Evolutionary conservation across 2,888 invertebrate genomes (phyloP).

Genomic region (Dromius quadrimaculatus): DNA sequence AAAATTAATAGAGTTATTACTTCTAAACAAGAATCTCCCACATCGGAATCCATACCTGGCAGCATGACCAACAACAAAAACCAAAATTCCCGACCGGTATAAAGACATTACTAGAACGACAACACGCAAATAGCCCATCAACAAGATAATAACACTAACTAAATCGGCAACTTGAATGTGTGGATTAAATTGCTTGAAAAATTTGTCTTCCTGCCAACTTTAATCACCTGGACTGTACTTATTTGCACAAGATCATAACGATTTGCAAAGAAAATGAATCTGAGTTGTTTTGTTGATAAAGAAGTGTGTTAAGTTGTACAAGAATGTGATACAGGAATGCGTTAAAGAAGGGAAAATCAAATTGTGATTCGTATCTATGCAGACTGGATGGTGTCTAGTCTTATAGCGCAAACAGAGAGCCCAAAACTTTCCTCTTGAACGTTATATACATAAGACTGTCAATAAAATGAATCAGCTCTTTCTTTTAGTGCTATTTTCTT

Average conservation of each 20-base stretch:
- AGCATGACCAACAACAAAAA: conserved; percentile 23
- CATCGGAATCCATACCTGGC: conserved; percentile 2
- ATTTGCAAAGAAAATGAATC: conserved; percentile 1
- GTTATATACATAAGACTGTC: too few relatives aligned
- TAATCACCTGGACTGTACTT: not conserved
- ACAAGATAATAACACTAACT: conserved; percentile 3
- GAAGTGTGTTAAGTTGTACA: not conserved
- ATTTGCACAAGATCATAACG: conserved; percentile 7
- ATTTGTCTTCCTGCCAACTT: not conserved
- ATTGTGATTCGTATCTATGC: conserved; percentile 15
- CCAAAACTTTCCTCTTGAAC: not conserved
- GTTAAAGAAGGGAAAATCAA: conserved; percentile 13
- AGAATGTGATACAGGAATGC: conserved; percentile 7
- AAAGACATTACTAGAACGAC: conserved; percentile 14
- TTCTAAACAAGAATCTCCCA: conserved; percentile 25
- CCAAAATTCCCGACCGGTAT: conserved; percentile 13
- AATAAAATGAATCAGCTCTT: conserved; percentile 15
- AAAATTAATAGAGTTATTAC: conserved; percentile 28
- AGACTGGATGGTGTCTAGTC: conserved; percentile 8
- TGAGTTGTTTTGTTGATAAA: too few relatives aligned
- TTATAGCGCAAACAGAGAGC: not conserved
- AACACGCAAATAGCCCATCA: conserved; percentile 33
- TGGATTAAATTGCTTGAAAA: conserved; percentile 10
- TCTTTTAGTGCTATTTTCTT: not conserved
- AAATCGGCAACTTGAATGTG: not conserved